Evolutionary conservation across 2,888 invertebrate genomes (phyloP).

Genomic region (Zeuzera pyrina): DNA sequence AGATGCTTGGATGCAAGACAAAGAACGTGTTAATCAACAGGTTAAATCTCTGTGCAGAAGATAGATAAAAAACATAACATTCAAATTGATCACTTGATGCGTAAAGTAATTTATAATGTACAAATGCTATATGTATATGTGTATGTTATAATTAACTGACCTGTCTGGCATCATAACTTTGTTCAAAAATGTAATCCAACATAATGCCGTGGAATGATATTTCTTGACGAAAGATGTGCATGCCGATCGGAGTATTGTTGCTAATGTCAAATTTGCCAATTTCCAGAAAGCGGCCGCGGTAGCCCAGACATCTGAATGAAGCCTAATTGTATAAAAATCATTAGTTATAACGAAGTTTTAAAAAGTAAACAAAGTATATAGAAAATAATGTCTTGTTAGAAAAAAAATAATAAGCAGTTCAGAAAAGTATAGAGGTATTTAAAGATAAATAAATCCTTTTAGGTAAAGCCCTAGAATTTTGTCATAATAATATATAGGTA

Average conservation of each 20-base stretch:
- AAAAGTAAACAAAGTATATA: neutral
- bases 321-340: conserved; percentile 34
- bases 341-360: neutral
- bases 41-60: no score
- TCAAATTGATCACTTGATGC: no score
- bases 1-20: no score
- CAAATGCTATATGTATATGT: neutral
- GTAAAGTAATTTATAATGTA: no score
- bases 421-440: no score
- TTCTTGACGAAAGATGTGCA: conserved; percentile 78
- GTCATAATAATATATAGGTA: no score
- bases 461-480: no score
- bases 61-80: no score
- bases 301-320: conserved; percentile 65
- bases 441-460: no score
- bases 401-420: no score
- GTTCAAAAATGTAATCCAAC: conserved; percentile 65
- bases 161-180: conserved; percentile 48
- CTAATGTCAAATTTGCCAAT: conserved; percentile 86
- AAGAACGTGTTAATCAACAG: no score
- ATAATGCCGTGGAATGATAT: conserved; percentile 72
- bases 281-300: conserved; percentile 80
- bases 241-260: conserved; percentile 76
- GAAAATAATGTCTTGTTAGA: neutral
- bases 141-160: conserved; percentile 22